Conservation (phyloP, 2,888 invertebrate genomes). For the Pachycephus smyrnensis region DNA sequence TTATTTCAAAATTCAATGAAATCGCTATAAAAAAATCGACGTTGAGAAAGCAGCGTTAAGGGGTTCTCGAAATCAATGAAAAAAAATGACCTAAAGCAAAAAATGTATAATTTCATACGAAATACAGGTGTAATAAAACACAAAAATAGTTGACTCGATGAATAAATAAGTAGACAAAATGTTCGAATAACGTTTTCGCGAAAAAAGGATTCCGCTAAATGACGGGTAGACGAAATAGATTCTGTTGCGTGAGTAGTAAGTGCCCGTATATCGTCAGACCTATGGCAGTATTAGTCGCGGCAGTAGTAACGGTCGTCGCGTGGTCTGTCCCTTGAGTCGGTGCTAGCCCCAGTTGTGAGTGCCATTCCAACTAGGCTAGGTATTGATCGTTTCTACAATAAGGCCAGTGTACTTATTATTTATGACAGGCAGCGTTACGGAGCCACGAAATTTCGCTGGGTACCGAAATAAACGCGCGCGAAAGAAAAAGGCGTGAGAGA, state of each 20-base stretch:
- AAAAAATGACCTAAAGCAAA: neutral
- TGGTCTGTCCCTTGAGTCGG: neutral
- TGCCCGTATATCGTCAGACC: neutral
- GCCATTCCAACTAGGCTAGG: slow-evolving; percentile 24
- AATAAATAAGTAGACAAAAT: neutral
- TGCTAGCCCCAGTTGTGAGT: slow-evolving; percentile 6
- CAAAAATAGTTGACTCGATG: neutral
- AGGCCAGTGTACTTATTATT: slow-evolving; percentile 22
- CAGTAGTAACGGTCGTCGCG: neutral
- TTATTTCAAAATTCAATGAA: too few species aligned
- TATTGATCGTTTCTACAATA: slow-evolving; percentile 25
- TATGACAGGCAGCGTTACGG: slow-evolving; percentile 16
- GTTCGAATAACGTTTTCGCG: neutral
- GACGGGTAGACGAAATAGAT: neutral
- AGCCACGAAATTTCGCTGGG: neutral
- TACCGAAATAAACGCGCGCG: neutral
- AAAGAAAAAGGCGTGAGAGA: neutral
- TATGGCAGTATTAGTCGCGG: neutral
- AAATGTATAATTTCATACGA: neutral
- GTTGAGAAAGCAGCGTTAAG: neutral
- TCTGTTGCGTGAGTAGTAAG: neutral
- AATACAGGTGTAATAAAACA: neutral
- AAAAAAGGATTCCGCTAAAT: neutral
- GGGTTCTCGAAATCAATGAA: neutral
- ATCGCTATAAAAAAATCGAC: too few species aligned